Base-by-base conservation (phyloP, 2,888 invertebrate genomes). In the Sipunculus nudus region DNA sequence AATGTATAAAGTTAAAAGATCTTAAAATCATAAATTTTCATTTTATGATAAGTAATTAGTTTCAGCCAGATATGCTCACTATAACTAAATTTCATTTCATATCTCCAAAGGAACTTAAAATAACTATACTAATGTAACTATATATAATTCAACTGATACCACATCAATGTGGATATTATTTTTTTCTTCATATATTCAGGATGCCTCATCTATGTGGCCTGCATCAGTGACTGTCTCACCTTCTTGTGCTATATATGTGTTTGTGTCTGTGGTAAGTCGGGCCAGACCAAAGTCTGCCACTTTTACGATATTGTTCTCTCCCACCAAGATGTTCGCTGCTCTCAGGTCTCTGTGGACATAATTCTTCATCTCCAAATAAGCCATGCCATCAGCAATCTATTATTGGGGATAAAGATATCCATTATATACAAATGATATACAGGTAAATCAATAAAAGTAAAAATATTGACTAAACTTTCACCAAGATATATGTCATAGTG, bases 211-310 rank as follows among this genome's bases (percentile, higher is more conserved):
- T n/a, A n/a, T n/a, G n/a, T n/a, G n/a, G n/a, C n/a, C n/a, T n/a
- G n/a, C n/a, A n/a, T n/a, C n/a, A n/a, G n/a, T n/a, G n/a, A n/a
- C n/a, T n/a, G n/a, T n/a, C n/a, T n/a, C n/a, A n/a, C n/a, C 46
- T 46, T 29, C 46, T 46, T 46, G 28, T 13, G 26, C 32, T 32
- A 21, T 35, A 48, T 48, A 28, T 35, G 52, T 52, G 40, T 52
- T 52, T 52, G 40, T 52, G 38, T 52, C 52, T 32, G 75, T 70
- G n/a, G 79, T 67, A 21, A 74, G 58, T 57, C 81, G 63, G n/a
- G 83, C 82, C 48, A 83, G 71, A 19, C 83, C 83, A 71, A 83
- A 83, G 62, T 83, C 82, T 10, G 83, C 82, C 2, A 83, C 82
- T 63, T 83, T 83, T 13, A 81, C 81, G 38, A 74, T 72, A 55